Percentiles rank a stretch among this genome's conserved stretches.
Evolutionary conservation across 2,888 invertebrate species (phyloP).

Genomic region (Hecatera dysodea): DNA sequence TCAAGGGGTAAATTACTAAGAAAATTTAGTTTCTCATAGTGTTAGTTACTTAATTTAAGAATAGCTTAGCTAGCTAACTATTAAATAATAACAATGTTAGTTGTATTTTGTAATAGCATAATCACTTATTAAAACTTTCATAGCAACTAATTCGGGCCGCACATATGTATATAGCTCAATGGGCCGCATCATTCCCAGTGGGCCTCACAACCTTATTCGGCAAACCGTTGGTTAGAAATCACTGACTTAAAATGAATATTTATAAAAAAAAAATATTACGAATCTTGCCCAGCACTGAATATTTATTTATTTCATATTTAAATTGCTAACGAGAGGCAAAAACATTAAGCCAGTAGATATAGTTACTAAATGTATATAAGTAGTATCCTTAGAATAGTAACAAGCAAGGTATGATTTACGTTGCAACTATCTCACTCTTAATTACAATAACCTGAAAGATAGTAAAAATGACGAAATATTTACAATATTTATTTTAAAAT

Average conservation of each 20-base stretch:
- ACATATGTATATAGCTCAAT: constrained; percentile 5
- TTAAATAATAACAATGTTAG: not conserved
- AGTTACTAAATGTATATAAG: constrained; percentile 50
- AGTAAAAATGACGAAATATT: constrained; percentile 62
- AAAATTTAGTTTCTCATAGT: not conserved
- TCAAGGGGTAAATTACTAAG: not conserved
- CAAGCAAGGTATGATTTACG: constrained; percentile 63
- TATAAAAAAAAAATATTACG: not conserved
- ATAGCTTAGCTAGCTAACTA: not conserved
- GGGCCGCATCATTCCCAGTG: constrained; percentile 15
- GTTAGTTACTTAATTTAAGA: not conserved
- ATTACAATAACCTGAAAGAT: constrained; percentile 59
- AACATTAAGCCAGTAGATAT: constrained; percentile 57
- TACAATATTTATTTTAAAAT: constrained; percentile 61
- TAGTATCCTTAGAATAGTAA: constrained; percentile 56
- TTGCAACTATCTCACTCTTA: constrained; percentile 68
- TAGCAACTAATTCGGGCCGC: not conserved
- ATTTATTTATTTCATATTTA: constrained; percentile 23
- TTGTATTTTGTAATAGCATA: not conserved
- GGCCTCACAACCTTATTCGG: not conserved
- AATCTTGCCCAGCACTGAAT: constrained; percentile 39
- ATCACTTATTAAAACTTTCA: constrained; percentile 6
- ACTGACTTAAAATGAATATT: not conserved
- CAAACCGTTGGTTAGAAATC: not conserved
- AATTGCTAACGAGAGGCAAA: constrained; percentile 56